Percentiles rank a stretch among this genome's conserved stretches.
Conservation (phyloP, 2,113 vertebrate genomes). For the Gobio gobio region DNA sequence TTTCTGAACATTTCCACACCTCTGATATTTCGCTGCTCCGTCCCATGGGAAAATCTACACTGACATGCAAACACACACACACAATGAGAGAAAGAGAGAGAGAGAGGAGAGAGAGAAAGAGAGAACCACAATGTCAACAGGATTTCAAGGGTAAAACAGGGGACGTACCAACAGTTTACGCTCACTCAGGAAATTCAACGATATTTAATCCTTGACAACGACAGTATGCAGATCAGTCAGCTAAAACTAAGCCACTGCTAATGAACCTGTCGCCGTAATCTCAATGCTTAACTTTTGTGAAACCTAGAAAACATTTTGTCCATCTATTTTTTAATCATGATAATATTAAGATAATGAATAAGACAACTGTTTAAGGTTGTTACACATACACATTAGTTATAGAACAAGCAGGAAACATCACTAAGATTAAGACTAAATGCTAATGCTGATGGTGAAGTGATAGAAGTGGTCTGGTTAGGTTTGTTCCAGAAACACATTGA, state of each 20-base stretch:
- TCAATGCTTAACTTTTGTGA: constrained; percentile 1
- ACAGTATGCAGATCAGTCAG: constrained; percentile 47
- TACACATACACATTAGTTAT: not conserved
- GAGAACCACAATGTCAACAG: constrained; percentile 57
- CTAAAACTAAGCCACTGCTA: constrained; percentile 47
- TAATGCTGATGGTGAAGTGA: not conserved
- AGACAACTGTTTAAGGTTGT: not conserved
- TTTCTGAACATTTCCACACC: constrained; percentile 81
- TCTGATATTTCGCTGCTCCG: constrained; percentile 62
- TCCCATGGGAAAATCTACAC: constrained; percentile 79
- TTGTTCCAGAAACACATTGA: not conserved
- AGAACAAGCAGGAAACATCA: not conserved
- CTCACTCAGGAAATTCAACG: constrained; percentile 58
- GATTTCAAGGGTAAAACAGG: constrained; percentile 58
- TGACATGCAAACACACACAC: constrained; percentile 35
- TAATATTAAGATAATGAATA: not conserved
- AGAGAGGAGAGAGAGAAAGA: constrained; percentile 39
- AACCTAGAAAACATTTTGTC: not conserved
- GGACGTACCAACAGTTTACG: constrained; percentile 44
- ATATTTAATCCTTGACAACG: constrained; percentile 50
- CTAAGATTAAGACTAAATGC: not conserved
- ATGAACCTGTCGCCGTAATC: not conserved
- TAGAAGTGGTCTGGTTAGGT: not conserved
- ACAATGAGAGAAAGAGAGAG: constrained; percentile 39
- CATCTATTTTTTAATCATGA: not conserved